These are phyloP conservation scores for Sinosuthora webbiana DNA, from an alignment of 2,113 vertebrate genomes.

Conservation along the genomic window DNA sequence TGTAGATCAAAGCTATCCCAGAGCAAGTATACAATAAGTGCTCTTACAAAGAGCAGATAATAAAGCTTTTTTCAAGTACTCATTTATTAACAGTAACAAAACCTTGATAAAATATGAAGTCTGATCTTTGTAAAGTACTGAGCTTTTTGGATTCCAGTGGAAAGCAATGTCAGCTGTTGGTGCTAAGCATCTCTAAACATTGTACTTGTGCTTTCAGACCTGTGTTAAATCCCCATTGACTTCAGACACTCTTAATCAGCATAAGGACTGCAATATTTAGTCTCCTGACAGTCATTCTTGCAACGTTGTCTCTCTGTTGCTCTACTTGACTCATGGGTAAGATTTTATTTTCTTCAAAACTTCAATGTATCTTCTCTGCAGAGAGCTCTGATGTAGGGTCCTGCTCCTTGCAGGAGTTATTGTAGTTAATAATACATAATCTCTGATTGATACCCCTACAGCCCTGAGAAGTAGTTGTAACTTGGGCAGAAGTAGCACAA, in stretches of 20 bases:
- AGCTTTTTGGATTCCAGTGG: not conserved
- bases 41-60: not conserved
- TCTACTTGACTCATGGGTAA: not conserved
- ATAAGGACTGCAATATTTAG: not conserved
- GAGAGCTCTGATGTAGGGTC: not conserved
- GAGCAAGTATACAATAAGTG: not conserved
- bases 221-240: not conserved
- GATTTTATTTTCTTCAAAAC: not conserved
- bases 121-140: not conserved
- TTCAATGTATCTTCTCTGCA: not conserved
- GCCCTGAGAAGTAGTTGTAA: not conserved
- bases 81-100: not conserved
- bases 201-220: not conserved
- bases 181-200: not conserved
- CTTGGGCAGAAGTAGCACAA: not conserved
- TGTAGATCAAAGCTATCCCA: not conserved
- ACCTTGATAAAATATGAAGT: not conserved
- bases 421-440: not conserved
- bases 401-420: not conserved
- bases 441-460: not conserved
- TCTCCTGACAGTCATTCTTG: not conserved
- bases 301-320: not conserved
- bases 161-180: not conserved
- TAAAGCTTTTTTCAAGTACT: not conserved
- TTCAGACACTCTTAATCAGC: not conserved